Evolutionary conservation across 1,140 invertebrate species (phyloP).

Genomic region (Anadara kagoshimensis): DNA sequence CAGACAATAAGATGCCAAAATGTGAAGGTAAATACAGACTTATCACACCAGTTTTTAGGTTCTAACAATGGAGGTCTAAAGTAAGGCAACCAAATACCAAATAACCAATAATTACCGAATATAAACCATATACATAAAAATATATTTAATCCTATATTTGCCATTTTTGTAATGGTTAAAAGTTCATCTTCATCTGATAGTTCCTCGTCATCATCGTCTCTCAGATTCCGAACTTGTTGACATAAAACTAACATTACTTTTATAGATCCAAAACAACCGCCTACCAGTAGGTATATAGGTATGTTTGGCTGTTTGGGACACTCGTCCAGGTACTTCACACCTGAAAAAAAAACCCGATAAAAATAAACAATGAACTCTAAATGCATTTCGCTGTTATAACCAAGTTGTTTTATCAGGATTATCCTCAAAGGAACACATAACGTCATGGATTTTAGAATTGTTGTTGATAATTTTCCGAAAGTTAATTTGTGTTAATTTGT

Average conservation of each 20-base stretch:
- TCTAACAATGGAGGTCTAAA: slow-evolving; percentile 77
- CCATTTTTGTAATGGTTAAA: slow-evolving; percentile 64
- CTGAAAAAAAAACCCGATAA: slow-evolving; percentile 45
- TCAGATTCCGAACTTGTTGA: slow-evolving; percentile 77
- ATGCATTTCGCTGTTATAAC: not conserved
- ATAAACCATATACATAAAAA: slow-evolving; percentile 76
- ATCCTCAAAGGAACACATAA: not conserved
- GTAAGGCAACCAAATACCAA: slow-evolving; percentile 58
- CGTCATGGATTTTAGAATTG: too few relatives aligned
- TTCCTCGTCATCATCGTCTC: slow-evolving; percentile 36
- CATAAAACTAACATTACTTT: slow-evolving; percentile 77
- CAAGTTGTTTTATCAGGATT: not conserved
- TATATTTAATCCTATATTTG: slow-evolving; percentile 75
- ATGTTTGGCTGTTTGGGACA: slow-evolving; percentile 66
- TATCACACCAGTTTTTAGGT: slow-evolving; percentile 69
- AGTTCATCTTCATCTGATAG: slow-evolving; percentile 18
- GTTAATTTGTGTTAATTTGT: too few relatives aligned
- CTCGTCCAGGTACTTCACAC: slow-evolving; percentile 68
- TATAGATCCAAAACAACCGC: slow-evolving; percentile 65
- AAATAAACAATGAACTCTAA: not conserved
- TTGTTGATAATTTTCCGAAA: too few relatives aligned
- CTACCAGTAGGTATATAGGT: slow-evolving; percentile 68
- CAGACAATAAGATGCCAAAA: slow-evolving; percentile 79
- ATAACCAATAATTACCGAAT: slow-evolving; percentile 75
- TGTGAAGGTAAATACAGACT: slow-evolving; percentile 62